Evolutionary conservation across 2,797 vertebrate species (phyloP).

Genomic region (Sebastolobus alascanus): DNA sequence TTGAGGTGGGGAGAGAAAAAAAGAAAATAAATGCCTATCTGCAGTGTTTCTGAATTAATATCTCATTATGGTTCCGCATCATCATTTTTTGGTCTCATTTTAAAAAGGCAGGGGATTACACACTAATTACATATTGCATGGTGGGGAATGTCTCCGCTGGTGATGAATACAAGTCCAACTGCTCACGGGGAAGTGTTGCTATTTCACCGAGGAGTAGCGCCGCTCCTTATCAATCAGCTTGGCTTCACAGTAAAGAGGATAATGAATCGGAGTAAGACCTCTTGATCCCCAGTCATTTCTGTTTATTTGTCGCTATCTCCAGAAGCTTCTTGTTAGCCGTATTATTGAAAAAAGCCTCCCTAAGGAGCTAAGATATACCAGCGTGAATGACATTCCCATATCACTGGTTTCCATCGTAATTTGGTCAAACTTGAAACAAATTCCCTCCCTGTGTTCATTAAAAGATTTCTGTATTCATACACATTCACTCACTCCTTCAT

Average conservation of each 20-base stretch:
- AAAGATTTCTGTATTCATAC: slow-evolving; percentile 47
- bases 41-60: slow-evolving; percentile 85
- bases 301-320: slow-evolving; percentile 51
- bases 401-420: slow-evolving; percentile 42
- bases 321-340: slow-evolving; percentile 12
- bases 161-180: slow-evolving; percentile 80
- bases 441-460: slow-evolving; percentile 54
- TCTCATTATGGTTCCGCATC: slow-evolving; percentile 84
- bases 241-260: slow-evolving; percentile 50
- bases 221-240: slow-evolving; percentile 59
- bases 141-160: slow-evolving; percentile 74
- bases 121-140: slow-evolving; percentile 84
- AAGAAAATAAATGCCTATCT: slow-evolving; percentile 80
- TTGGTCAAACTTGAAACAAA: slow-evolving; percentile 53
- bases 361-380: slow-evolving; percentile 12
- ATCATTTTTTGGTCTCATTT: slow-evolving; percentile 85
- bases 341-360: background rate
- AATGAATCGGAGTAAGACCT: slow-evolving; percentile 51
- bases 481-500: slow-evolving; percentile 36
- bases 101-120: slow-evolving; percentile 84
- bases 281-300: slow-evolving; percentile 41
- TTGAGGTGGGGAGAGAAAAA: slow-evolving; percentile 60
- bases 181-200: slow-evolving; percentile 55
- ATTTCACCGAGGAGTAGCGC: slow-evolving; percentile 38
- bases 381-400: slow-evolving; percentile 27